Percentiles rank a stretch among this genome's conserved stretches.
phyloP scores from a whole-genome alignment of 2,113 vertebrate genomes.

The Phalacrocorax carbo region DNA sequence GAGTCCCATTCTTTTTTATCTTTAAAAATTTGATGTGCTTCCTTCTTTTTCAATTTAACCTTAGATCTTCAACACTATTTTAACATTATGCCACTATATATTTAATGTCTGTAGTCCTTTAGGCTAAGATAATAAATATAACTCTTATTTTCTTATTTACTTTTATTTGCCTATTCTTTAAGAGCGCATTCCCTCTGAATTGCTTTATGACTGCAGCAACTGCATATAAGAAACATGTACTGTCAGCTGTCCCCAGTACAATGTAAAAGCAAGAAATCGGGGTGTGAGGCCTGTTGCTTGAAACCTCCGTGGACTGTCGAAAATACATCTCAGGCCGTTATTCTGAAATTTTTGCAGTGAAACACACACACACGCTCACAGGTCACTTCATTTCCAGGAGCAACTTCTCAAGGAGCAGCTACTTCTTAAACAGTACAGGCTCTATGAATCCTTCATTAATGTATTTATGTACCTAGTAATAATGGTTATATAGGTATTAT shows the following conservation, averaged over 20 bases:
- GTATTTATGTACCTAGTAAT: background rate
- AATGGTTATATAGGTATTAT: background rate
- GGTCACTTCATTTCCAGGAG: background rate
- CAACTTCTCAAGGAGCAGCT: background rate
- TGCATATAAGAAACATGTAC: background rate
- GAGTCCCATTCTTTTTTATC: background rate
- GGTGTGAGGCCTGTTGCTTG: background rate
- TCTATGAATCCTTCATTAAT: background rate
- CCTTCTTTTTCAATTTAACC: background rate
- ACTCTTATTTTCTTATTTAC: conserved; percentile 1
- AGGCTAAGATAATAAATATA: background rate
- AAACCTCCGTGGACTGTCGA: background rate
- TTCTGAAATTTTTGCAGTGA: background rate
- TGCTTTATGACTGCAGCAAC: background rate
- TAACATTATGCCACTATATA: background rate
- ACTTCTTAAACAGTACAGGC: background rate
- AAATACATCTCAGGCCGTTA: background rate
- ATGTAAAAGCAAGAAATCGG: background rate
- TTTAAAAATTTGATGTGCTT: background rate
- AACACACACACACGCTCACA: background rate
- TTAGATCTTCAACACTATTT: background rate
- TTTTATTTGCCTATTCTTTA: background rate
- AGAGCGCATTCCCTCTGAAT: background rate
- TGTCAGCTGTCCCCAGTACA: background rate
- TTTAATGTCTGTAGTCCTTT: background rate